Evolutionary conservation across 2,113 vertebrate genomes (phyloP).

Genomic region (Ceyx cyanopectus): DNA sequence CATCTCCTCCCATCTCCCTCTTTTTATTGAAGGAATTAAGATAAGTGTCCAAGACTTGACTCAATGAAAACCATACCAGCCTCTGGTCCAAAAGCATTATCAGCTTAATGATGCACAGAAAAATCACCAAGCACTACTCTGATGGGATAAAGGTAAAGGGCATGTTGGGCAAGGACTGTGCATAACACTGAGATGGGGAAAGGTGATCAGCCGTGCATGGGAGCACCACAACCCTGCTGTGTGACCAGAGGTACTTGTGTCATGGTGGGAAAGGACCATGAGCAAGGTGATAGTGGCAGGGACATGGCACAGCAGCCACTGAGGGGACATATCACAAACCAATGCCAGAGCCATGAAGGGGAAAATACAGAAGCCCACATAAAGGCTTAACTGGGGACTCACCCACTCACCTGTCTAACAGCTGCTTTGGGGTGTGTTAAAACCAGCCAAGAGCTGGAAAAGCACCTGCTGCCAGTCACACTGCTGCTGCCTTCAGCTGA

Average conservation of each 20-base stretch:
- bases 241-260: background rate
- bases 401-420: background rate
- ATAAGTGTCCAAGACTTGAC: background rate
- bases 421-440: accelerated
- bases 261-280: accelerated
- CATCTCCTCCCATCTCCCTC: background rate
- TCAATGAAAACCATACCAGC: background rate
- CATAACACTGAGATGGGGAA: accelerated
- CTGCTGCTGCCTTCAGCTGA: background rate
- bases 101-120: background rate
- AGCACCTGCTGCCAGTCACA: background rate
- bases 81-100: background rate
- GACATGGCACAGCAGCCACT: accelerated
- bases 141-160: background rate
- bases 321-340: background rate
- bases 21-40: background rate
- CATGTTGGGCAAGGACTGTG: accelerated
- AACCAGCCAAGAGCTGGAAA: background rate
- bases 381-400: background rate
- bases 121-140: background rate
- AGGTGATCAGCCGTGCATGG: accelerated
- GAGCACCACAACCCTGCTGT: accelerated
- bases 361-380: background rate
- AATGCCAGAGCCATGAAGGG: accelerated
- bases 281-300: background rate